Evolutionary conservation across 2,113 vertebrate species (phyloP).

Genomic region (Catharus fuscescens): DNA sequence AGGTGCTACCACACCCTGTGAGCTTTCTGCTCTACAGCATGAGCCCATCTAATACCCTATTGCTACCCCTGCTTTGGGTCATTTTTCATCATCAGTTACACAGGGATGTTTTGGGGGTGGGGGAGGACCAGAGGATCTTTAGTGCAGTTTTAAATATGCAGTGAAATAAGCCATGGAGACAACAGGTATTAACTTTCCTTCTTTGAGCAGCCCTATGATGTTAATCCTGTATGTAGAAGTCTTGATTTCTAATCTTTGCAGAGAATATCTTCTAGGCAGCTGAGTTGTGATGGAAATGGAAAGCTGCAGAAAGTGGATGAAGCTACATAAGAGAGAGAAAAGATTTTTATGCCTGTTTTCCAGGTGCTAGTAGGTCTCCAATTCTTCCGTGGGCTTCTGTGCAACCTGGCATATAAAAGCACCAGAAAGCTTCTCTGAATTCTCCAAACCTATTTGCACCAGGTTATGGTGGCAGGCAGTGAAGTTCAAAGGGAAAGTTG

Average conservation of each 20-base stretch:
- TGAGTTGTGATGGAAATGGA: background rate
- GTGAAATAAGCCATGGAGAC: background rate
- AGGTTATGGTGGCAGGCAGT: background rate
- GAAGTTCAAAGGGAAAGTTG: background rate
- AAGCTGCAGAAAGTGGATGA: background rate
- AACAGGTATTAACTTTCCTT: background rate
- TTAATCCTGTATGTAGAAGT: background rate
- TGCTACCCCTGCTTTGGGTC: fast-evolving
- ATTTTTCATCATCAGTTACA: background rate
- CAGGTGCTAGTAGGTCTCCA: background rate
- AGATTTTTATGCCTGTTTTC: background rate
- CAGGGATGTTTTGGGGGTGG: background rate
- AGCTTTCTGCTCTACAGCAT: background rate
- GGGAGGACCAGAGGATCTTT: background rate
- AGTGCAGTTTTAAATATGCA: background rate
- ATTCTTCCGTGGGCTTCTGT: background rate
- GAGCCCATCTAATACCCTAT: background rate
- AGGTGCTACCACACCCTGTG: background rate
- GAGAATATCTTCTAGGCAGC: background rate
- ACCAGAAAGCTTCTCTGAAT: background rate
- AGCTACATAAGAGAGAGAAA: background rate
- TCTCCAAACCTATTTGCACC: background rate
- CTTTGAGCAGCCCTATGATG: background rate
- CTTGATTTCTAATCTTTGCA: background rate
- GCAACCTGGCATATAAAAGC: background rate